Percentiles rank a stretch among this genome's conserved stretches.
Conservation (phyloP, 2,888 invertebrate species). For the Tinea semifulvella region DNA sequence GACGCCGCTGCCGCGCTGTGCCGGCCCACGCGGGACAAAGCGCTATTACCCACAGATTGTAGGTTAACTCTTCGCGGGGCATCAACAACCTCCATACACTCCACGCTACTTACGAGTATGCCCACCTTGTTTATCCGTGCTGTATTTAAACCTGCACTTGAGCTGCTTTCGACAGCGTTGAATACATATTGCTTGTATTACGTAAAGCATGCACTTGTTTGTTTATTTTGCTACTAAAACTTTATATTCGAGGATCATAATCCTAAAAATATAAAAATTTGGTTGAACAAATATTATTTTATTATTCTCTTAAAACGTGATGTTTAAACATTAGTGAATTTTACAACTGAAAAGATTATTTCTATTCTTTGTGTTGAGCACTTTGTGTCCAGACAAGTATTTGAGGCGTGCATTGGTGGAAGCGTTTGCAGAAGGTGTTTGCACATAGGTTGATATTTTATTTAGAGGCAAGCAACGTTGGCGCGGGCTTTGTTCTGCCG, state of each 20-base stretch:
- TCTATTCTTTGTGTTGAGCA: slow-evolving; percentile 4
- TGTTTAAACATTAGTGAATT: no score
- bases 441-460: slow-evolving; percentile 28
- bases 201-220: slow-evolving; percentile 2
- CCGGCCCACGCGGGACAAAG: slow-evolving; percentile 15
- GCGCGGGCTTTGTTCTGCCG: slow-evolving; percentile 17
- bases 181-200: slow-evolving; percentile 1
- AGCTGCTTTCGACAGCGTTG: slow-evolving; percentile 4
- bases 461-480: slow-evolving; percentile 26
- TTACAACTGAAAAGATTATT: neutral
- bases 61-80: slow-evolving; percentile 8
- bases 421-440: slow-evolving; percentile 12
- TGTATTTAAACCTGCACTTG: slow-evolving; percentile 3
- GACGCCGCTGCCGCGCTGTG: slow-evolving; percentile 12
- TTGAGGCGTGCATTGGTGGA: slow-evolving; percentile 8
- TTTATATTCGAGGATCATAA: neutral
- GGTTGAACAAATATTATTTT: neutral
- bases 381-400: slow-evolving; percentile 10
- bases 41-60: slow-evolving; percentile 8
- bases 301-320: neutral
- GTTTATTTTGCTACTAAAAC: slow-evolving; percentile 4
- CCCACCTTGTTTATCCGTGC: slow-evolving; percentile 4
- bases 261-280: neutral
- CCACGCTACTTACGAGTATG: neutral
- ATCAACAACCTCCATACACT: slow-evolving; percentile 8